Percentiles rank a stretch among this genome's conserved stretches.
Evolutionary conservation across 2,888 invertebrate genomes (phyloP).

Genomic region (Fragum fragum): DNA sequence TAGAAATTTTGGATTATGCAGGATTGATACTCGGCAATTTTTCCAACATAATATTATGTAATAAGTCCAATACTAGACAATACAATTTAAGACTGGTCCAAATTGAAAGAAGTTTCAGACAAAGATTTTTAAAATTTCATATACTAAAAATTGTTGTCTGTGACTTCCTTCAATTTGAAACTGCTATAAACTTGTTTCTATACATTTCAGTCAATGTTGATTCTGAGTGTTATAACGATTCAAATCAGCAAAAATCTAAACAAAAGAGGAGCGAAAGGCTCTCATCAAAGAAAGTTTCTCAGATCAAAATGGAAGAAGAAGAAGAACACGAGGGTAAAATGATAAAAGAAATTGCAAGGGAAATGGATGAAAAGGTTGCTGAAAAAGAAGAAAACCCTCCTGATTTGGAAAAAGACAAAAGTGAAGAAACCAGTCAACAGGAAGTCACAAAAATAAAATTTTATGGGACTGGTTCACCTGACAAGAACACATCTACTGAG

Average conservation of each 20-base stretch:
- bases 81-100: too few species aligned
- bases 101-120: too few species aligned
- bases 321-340: conserved; percentile 40
- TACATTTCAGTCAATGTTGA: not conserved
- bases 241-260: not conserved
- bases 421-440: not conserved
- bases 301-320: conserved; percentile 31
- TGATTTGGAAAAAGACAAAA: not conserved
- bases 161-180: too few species aligned
- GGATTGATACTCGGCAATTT: too few species aligned
- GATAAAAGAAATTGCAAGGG: conserved; percentile 57
- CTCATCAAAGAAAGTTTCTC: conserved; percentile 1
- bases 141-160: too few species aligned
- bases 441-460: not conserved
- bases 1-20: too few species aligned
- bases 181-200: too few species aligned
- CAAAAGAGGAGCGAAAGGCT: conserved; percentile 5
- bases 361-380: conserved; percentile 52
- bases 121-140: too few species aligned
- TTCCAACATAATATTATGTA: too few species aligned
- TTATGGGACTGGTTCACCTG: conserved; percentile 1
- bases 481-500: not conserved
- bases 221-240: conserved; percentile 2
- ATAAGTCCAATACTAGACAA: too few species aligned
- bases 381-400: conserved; percentile 32